Evolutionary conservation across 1,140 invertebrate genomes (phyloP).

Genomic region (Scaptomyza montana): DNA sequence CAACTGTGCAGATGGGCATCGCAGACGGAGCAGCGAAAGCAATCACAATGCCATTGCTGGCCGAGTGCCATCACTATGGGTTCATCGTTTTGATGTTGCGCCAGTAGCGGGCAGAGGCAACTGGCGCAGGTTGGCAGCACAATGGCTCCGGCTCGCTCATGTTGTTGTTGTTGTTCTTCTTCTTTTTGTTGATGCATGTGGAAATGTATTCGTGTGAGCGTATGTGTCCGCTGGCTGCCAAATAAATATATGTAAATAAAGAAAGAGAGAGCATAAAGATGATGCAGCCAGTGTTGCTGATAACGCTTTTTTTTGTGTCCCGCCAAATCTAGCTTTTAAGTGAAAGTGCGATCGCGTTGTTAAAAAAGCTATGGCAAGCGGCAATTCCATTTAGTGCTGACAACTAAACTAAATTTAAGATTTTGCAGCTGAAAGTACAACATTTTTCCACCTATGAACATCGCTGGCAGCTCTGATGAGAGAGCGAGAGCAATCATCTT

Average conservation of each 20-base stretch:
- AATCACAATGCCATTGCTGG: slow-evolving; percentile 94
- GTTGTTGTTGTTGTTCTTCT: slow-evolving; percentile 17
- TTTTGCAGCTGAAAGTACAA: too few species aligned
- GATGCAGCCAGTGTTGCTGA: slow-evolving; percentile 2
- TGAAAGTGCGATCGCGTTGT: too few species aligned
- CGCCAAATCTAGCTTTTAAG: not conserved
- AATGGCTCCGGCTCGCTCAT: slow-evolving; percentile 18
- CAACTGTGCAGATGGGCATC: slow-evolving; percentile 91
- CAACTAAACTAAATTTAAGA: too few species aligned
- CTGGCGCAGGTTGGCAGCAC: slow-evolving; percentile 57
- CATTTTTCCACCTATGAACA: not conserved
- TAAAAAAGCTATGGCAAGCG: too few species aligned
- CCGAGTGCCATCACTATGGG: slow-evolving; percentile 86
- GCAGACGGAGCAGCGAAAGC: slow-evolving; percentile 95
- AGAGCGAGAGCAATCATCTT: not conserved
- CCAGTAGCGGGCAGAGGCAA: slow-evolving; percentile 62
- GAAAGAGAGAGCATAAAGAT: slow-evolving; percentile 12
- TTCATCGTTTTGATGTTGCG: slow-evolving; percentile 59
- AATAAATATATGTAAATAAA: slow-evolving; percentile 20
- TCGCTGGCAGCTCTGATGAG: not conserved
- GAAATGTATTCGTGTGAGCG: slow-evolving; percentile 9
- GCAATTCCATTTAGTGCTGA: too few species aligned
- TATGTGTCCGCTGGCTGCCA: slow-evolving; percentile 24
- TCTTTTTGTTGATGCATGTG: slow-evolving; percentile 46
- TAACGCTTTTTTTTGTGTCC: not conserved